Conservation (phyloP, 2,797 vertebrate genomes). For the Peromyscus attwateri region DNA sequence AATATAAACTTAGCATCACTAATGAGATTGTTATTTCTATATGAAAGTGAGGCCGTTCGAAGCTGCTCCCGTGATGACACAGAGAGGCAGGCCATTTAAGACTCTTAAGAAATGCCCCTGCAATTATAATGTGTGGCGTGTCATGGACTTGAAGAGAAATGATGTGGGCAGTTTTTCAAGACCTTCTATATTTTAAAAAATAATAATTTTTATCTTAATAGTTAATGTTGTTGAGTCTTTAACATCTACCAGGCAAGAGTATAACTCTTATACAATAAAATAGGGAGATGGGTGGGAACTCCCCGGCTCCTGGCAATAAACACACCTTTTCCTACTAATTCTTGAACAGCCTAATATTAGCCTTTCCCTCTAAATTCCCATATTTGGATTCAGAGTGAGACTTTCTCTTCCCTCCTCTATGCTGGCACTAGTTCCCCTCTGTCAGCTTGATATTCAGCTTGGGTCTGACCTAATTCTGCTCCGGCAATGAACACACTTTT, state of each 20-base stretch:
- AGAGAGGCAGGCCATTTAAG: background rate
- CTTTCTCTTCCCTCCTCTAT: conserved; percentile 68
- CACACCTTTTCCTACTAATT: conserved; percentile 17
- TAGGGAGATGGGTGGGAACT: conserved; percentile 7
- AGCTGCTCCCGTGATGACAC: background rate
- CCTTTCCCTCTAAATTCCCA: conserved; percentile 65
- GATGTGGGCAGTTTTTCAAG: background rate
- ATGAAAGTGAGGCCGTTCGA: conserved; percentile 2
- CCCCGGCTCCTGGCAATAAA: conserved; percentile 31
- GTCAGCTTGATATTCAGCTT: conserved; percentile 68
- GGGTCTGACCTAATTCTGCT: conserved; percentile 75
- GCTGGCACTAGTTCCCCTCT: conserved; percentile 54
- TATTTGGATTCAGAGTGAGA: conserved; percentile 77
- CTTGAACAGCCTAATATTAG: conserved; percentile 71
- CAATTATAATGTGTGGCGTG: background rate
- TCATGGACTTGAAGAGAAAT: background rate
- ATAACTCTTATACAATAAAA: conserved; percentile 41
- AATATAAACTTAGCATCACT: conserved; percentile 69
- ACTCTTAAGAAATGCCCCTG: background rate
- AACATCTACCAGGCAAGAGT: background rate
- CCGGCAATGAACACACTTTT: conserved; percentile 26
- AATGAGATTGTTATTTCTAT: conserved; percentile 69
- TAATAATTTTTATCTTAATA: conserved; percentile 17
- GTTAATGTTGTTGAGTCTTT: background rate
- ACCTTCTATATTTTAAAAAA: background rate